Base-by-base conservation (phyloP, 2,797 vertebrate species). In the Rhadinocentrus ornatus region DNA sequence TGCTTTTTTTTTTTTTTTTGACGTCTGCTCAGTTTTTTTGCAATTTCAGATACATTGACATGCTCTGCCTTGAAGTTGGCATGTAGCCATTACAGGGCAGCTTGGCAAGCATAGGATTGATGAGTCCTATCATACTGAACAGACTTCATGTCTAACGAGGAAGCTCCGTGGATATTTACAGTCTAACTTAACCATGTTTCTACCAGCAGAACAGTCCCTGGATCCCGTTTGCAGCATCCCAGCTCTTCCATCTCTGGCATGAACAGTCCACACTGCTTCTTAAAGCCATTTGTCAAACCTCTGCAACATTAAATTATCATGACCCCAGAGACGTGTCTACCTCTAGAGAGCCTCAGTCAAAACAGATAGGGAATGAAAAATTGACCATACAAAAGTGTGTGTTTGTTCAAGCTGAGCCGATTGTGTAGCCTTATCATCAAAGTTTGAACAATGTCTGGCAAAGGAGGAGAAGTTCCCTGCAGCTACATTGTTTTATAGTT, bases 91-190 rank as follows among this genome's bases (percentile, higher is more conserved):
- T 27, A 12, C 27, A 81, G 77, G 83, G 80, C 77, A 80, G 39
- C 66, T 58, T 68, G 31, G 4, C 69, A 53, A 50, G 68, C n/a
- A 55, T 3, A 73, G 46, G 89, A 92, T 88, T 85, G 88, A 93
- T 92, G 88, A 83, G 69, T 64, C 68, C 83, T 78, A 71, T 90
- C 81, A 86, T 62, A 72, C 56, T 54, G 54, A 82, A 83, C 85
- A 77, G 86, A 86, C 89, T 83, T 77, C 26, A 39, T 66, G 72
- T 88, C 90, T 94, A 94, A 94, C 88, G 80, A 93, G 84, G 84
- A 89, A 83, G 73, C 92, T 87, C 87, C 26, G n/a, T 35, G 81
- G 91, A 88, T 78, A 59, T 73, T 83, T 91, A 86, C 65, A 55
- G 59, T 81, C 67, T 86, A 80, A 88, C 85, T 82, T 89, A 93